A percentile compares a stretch with the other conserved stretches of the same genome.
Evolutionary conservation across 2,113 vertebrate species (phyloP).

Genomic region (Psephotus haematonotus): DNA sequence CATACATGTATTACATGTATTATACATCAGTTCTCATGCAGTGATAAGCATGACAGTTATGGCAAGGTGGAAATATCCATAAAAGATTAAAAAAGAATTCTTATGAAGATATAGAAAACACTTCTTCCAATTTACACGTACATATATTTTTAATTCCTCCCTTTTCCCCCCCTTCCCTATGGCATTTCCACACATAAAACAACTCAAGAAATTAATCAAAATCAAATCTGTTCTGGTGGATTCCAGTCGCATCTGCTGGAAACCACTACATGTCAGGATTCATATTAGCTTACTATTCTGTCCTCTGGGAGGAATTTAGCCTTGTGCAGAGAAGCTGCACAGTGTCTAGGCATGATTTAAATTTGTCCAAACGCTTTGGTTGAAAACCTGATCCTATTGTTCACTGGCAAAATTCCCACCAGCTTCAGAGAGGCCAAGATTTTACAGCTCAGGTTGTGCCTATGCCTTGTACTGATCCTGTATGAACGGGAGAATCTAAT

Average conservation of each 20-base stretch:
- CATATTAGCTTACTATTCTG: neutral
- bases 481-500: neutral
- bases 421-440: neutral
- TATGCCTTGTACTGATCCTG: neutral
- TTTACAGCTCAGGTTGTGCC: neutral
- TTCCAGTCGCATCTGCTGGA: neutral
- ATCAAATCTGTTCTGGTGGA: neutral
- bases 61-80: neutral
- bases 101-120: neutral
- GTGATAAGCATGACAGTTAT: neutral
- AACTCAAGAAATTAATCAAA: neutral
- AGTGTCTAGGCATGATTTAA: neutral
- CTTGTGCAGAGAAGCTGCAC: neutral
- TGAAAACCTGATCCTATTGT: neutral
- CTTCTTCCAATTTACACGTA: neutral
- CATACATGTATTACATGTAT: neutral
- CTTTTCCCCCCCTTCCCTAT: neutral
- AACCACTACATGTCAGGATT: neutral
- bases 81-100: neutral
- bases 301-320: neutral
- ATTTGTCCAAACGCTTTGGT: neutral
- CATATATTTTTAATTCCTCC: neutral
- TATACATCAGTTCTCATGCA: neutral
- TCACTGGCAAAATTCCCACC: neutral
- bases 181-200: neutral